Base-by-base conservation (phyloP, 2,888 invertebrate species). In the Helicoverpa assulta region DNA sequence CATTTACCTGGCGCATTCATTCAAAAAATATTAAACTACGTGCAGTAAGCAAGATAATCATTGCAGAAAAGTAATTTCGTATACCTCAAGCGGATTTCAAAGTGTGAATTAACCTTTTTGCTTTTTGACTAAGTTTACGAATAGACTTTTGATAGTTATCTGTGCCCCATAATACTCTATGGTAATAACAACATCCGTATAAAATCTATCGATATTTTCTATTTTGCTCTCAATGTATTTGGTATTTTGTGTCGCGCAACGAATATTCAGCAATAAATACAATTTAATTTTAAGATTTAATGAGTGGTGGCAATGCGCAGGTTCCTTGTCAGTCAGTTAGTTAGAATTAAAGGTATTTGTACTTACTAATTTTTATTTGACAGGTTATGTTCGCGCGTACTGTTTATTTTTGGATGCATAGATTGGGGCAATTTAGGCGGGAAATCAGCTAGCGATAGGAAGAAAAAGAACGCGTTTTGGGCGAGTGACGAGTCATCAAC, bases 341-440 rank as follows among this genome's bases (percentile, higher is more conserved):
- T 87, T 61, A 65, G 50, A 66, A 65, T 69, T 81, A 92, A 89
- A 88, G 94, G 94, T 94, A 87, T 37, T 86, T 89, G 83, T 88
- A 71, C 87, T 86, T 85, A 88, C 83, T 85, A 65, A 67, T 77
- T 73, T 84, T 26, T 14, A 19, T 62, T 77, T 89, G 89, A 90
- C 90, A 91, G 87, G 81, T 86, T 88, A 82, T 78, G 67, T 83
- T 83, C 73, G 81, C 86, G 88, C 90, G 89, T 85, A 88, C 70
- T 89, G 84, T 88, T 88, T 89, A 83, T 87, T 88, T 90, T 89
- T 89, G 85, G 47, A 47, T n/a, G n/a, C 16, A 2, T n/a, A 16
- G 1, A 47, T n/a, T 47, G 16, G 88, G 82, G 40, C 76, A 37
- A 68, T 88, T 91, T 90, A 82, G 90, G 93, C 93, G 93, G 93